phyloP scores from a whole-genome alignment of 1,140 invertebrate genomes.

The Marisa cornuarietis region DNA sequence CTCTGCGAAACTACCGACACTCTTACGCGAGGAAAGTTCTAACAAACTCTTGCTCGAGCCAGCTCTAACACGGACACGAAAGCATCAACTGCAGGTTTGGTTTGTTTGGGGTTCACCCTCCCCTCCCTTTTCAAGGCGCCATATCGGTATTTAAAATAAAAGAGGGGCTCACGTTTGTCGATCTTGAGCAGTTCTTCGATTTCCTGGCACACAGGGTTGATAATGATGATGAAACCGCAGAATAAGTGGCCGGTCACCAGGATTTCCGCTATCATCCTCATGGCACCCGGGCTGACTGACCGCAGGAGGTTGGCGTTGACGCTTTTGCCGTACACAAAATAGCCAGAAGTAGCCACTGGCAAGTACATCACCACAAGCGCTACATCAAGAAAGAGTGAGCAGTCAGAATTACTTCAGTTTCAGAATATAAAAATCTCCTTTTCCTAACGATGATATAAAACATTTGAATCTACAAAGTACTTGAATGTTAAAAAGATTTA shows the following conservation, averaged over 20 bases:
- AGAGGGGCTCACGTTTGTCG: too few relatives aligned
- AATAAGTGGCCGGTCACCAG: constrained; percentile 65
- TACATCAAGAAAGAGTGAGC: constrained; percentile 36
- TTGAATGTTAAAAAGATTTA: too few relatives aligned
- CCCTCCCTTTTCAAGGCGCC: too few relatives aligned
- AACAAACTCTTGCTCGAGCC: too few relatives aligned
- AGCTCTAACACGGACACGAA: too few relatives aligned
- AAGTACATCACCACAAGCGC: constrained; percentile 57
- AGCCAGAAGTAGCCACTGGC: constrained; percentile 49
- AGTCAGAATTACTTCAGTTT: not conserved
- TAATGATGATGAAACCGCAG: constrained; percentile 64
- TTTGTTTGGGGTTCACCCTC: too few relatives aligned
- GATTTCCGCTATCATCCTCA: constrained; percentile 51
- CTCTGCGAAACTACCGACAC: too few relatives aligned
- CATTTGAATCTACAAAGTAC: not conserved
- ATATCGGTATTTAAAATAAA: too few relatives aligned
- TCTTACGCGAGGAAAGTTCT: too few relatives aligned
- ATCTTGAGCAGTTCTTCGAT: constrained; percentile 71
- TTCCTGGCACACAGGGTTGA: constrained; percentile 70
- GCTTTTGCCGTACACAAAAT: constrained; percentile 47
- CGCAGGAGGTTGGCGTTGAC: constrained; percentile 51
- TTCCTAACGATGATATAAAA: not conserved
- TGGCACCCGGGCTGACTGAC: constrained; percentile 34
- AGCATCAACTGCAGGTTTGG: too few relatives aligned
- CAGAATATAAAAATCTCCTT: not conserved